A percentile compares a stretch with the other conserved stretches of the same genome.
These are phyloP conservation scores for Megalurothrips usitatus DNA, from an alignment of 2,888 invertebrate species.

Conservation along the genomic window DNA sequence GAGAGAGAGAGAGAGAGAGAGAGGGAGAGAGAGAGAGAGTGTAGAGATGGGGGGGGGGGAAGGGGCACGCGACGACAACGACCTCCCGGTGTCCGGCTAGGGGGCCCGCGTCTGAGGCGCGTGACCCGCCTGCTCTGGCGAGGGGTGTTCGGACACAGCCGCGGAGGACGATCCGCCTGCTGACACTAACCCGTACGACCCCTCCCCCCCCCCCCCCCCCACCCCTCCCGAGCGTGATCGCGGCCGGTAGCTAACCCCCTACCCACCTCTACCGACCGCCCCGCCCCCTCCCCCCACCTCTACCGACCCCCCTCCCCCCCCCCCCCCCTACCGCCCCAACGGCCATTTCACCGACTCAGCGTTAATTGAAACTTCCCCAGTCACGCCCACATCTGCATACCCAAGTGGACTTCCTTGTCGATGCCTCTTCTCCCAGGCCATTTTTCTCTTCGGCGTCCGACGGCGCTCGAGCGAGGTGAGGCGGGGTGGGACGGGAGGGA, in stretches of 20 bases:
- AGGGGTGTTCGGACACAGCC: too few species aligned
- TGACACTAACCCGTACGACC: too few species aligned
- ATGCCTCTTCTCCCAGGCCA: constrained; percentile 13
- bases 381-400: constrained; percentile 19
- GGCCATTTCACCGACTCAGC: constrained; percentile 2
- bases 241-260: background rate
- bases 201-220: too few species aligned
- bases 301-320: background rate
- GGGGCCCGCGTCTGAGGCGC: too few species aligned
- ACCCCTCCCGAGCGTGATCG: background rate
- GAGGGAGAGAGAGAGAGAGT: too few species aligned
- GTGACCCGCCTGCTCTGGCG: too few species aligned
- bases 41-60: too few species aligned
- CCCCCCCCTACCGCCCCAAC: background rate
- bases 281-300: background rate
- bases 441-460: constrained; percentile 13
- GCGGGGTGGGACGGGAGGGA: too few species aligned
- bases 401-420: constrained; percentile 24
- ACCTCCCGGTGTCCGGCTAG: too few species aligned
- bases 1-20: too few species aligned
- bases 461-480: background rate
- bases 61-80: too few species aligned
- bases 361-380: constrained; percentile 20
- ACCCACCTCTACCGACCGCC: background rate
- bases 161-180: too few species aligned